phyloP scores from a whole-genome alignment of 2,113 vertebrate species.

The Equus quagga region DNA sequence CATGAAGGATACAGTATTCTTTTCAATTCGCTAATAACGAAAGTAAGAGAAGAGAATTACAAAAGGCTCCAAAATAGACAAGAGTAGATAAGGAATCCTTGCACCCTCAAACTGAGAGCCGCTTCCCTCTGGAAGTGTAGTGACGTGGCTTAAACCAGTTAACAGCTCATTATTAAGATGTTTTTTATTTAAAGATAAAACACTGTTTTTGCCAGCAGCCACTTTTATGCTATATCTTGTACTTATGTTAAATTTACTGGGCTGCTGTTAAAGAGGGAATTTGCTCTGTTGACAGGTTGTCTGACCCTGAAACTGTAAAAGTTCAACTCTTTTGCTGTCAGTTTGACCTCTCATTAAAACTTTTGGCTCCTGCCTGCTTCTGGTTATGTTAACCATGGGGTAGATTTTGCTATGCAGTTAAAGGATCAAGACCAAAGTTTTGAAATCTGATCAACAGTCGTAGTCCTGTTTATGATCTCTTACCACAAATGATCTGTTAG shows the following conservation, averaged over 20 bases:
- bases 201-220: neutral
- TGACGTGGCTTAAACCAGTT: neutral
- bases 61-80: neutral
- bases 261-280: neutral
- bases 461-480: constrained; percentile 58
- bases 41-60: neutral
- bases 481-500: constrained; percentile 57
- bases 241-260: neutral
- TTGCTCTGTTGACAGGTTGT: constrained; percentile 25
- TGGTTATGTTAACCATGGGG: constrained; percentile 62
- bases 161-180: neutral
- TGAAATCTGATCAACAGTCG: constrained; percentile 58
- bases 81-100: neutral
- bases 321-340: constrained; percentile 1
- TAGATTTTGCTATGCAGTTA: constrained; percentile 59
- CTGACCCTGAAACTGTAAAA: constrained; percentile 57
- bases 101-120: neutral
- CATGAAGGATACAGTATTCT: neutral
- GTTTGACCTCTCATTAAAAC: constrained; percentile 65
- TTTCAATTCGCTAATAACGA: neutral
- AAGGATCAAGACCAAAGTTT: constrained; percentile 60
- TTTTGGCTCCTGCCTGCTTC: constrained; percentile 50
- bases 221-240: neutral
- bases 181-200: constrained; percentile 37
- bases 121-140: neutral